A percentile compares a stretch with the other conserved stretches of the same genome.
Conservation (phyloP, 2,888 invertebrate species). For the Platypus cylindrus region DNA sequence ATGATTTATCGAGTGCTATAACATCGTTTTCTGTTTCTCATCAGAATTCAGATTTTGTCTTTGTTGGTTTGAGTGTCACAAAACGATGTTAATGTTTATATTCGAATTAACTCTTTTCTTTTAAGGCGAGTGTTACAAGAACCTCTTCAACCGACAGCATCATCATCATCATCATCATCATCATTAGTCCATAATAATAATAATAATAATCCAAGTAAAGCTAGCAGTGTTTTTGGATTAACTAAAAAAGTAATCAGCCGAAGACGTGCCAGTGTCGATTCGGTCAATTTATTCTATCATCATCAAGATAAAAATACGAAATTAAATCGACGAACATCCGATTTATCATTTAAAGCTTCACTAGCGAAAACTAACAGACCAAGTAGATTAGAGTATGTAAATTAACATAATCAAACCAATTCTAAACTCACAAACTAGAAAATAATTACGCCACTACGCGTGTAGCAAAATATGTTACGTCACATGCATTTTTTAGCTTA, state of each 20-base stretch:
- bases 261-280: conserved; percentile 43
- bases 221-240: conserved; percentile 6
- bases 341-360: conserved; percentile 26
- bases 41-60: too few relatives aligned
- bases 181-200: too few relatives aligned
- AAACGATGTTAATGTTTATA: too few relatives aligned
- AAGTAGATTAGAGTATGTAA: conserved; percentile 34
- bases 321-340: conserved; percentile 29
- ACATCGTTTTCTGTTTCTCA: too few relatives aligned
- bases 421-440: too few relatives aligned
- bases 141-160: conserved; percentile 10
- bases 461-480: too few relatives aligned
- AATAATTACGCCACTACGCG: too few relatives aligned
- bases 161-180: too few relatives aligned
- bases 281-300: conserved; percentile 34
- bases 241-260: conserved; percentile 29
- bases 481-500: conserved; percentile 26
- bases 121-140: conserved; percentile 29
- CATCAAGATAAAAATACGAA: conserved; percentile 18
- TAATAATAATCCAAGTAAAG: conserved; percentile 5
- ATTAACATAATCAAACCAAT: too few relatives aligned
- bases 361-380: conserved; percentile 32
- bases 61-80: too few relatives aligned
- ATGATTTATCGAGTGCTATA: too few relatives aligned
- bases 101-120: too few relatives aligned